A percentile compares a stretch with the other conserved stretches of the same genome.
Conservation (phyloP, 2,797 vertebrate genomes). For the Selene dorsalis region DNA sequence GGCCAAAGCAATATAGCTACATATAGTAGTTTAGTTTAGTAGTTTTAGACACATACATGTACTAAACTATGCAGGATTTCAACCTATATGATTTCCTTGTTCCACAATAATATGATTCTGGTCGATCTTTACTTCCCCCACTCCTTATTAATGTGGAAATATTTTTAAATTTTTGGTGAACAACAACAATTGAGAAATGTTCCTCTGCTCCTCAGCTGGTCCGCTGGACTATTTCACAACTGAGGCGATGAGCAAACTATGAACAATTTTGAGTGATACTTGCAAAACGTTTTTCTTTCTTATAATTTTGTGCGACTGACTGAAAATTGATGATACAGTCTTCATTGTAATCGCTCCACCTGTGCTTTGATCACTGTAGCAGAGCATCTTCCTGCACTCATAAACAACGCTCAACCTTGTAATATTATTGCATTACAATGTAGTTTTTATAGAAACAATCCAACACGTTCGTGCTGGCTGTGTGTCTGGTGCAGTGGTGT, state of each 20-base stretch:
- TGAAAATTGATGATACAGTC: background rate
- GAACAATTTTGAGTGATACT: background rate
- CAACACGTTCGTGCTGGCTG: background rate
- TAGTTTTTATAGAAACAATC: background rate
- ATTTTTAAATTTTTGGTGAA: background rate
- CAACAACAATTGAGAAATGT: background rate
- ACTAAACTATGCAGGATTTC: background rate
- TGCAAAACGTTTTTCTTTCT: background rate
- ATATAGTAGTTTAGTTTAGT: background rate
- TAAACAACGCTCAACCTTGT: background rate
- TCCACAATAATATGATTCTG: too few species aligned
- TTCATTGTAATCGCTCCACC: background rate
- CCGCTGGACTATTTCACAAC: background rate
- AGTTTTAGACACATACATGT: background rate
- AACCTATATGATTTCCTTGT: background rate
- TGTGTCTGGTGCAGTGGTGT: background rate
- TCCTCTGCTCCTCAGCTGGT: background rate
- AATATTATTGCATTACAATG: background rate
- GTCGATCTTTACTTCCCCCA: background rate
- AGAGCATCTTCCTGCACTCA: background rate
- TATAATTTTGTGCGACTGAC: background rate
- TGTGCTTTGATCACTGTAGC: conserved; percentile 8
- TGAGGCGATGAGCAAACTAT: too few species aligned
- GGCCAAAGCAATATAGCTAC: background rate
- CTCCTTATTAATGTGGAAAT: background rate